A percentile compares a stretch with the other conserved stretches of the same genome.
phyloP scores from a whole-genome alignment of 2,888 invertebrate species.

The Oligia latruncula region DNA sequence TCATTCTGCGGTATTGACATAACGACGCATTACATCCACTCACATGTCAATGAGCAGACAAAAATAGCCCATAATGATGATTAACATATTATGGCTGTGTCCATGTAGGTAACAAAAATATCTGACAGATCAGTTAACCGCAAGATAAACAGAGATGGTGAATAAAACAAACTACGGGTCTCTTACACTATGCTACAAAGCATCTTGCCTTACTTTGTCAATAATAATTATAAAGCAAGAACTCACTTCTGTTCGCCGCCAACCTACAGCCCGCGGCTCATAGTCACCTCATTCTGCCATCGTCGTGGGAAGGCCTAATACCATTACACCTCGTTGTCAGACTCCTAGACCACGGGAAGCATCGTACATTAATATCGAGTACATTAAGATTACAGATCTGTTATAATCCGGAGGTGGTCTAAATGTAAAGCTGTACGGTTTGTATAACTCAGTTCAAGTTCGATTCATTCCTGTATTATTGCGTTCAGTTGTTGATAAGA shows the following conservation, averaged over 20 bases:
- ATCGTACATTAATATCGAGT: constrained; percentile 49
- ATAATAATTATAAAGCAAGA: constrained; percentile 29
- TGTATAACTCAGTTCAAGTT: constrained; percentile 9
- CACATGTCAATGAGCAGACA: too few species aligned
- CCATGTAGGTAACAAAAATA: neutral
- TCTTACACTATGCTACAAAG: neutral
- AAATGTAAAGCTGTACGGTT: constrained; percentile 16
- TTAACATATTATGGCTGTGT: neutral
- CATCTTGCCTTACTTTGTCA: constrained; percentile 17
- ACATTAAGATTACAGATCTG: constrained; percentile 56
- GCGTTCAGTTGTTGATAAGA: neutral
- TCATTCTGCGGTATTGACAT: neutral
- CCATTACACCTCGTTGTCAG: constrained; percentile 5
- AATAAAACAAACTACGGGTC: neutral
- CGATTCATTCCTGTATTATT: neutral
- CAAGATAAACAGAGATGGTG: neutral
- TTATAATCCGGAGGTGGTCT: constrained; percentile 44
- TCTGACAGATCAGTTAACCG: neutral
- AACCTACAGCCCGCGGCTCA: constrained; percentile 53
- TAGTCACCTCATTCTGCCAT: constrained; percentile 42
- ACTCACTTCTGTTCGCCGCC: constrained; percentile 40
- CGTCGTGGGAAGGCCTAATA: constrained; percentile 54
- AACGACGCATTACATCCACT: neutral
- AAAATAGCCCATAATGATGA: too few species aligned
- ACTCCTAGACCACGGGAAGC: constrained; percentile 47